These are phyloP conservation scores for Uloborus diversus DNA, from an alignment of 1,140 invertebrate genomes.

Conservation along the genomic window DNA sequence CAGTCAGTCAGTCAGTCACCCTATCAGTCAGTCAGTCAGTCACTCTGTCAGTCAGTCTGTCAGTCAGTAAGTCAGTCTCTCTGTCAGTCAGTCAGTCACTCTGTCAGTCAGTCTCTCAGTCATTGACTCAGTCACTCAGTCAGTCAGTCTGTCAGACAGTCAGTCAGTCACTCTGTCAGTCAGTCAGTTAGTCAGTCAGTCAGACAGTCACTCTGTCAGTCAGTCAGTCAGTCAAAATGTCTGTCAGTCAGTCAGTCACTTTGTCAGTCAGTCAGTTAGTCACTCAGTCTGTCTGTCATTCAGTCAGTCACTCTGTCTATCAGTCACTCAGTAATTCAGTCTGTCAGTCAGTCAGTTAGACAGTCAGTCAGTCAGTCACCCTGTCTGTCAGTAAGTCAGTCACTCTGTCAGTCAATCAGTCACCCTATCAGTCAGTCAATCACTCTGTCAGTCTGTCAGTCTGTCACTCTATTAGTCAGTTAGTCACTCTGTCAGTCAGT, in stretches of 20 bases:
- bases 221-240: neutral
- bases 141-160: neutral
- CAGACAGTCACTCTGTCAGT: neutral
- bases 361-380: neutral
- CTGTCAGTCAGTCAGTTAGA: neutral
- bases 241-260: neutral
- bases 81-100: neutral
- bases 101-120: neutral
- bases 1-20: neutral
- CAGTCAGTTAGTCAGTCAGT: neutral
- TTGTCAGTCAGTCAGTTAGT: neutral
- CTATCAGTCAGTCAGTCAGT: neutral
- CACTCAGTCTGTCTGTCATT: neutral
- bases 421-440: neutral
- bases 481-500: neutral
- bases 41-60: neutral
- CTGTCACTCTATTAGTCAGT: neutral
- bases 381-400: neutral
- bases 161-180: neutral
- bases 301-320: neutral
- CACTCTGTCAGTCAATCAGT: neutral
- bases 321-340: neutral
- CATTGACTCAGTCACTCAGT: neutral
- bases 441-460: neutral
- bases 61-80: neutral